Evolutionary conservation across 1,140 invertebrate genomes (phyloP), one percentile per base, ranked within the genome.

Genomic region (Magallana angulata): DNA sequence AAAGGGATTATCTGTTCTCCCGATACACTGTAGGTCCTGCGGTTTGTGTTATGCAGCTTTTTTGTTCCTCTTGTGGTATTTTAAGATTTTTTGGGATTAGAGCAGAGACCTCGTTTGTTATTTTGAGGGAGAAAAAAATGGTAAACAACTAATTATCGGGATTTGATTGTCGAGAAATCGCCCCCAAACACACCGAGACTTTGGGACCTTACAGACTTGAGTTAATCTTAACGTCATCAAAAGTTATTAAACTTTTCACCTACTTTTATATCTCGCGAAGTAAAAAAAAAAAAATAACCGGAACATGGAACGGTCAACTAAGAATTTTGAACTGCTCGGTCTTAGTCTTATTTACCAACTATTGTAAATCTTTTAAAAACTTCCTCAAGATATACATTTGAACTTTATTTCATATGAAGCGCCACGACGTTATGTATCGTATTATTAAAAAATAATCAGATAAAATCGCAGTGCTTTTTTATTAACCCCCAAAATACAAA

Each of bases 211-310:
- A 64, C 60, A n/a, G 16, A 7, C 6, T 64, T 18, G 14, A n/a
- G 60, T 64, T 76, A 76, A 76, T 76, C 18, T 30, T 12, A 30
- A 76, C 30, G 68, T 76, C 24, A 76, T 24, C 24, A 76, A 76
- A 76, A 76, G 68, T 76, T 76, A 76, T 76, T 76, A 76, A 76
- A 76, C 68, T 76, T 76, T 76, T 76, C 68, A 76, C 68, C 68
- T 8, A 76, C 18, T 76, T 76, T 76, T 11, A 48, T 76, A 30
- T 76, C 1, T 76, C 7, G 24, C 8, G 3, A 3, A 24, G 24
- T 48, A 48, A 48, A 24, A 30, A 76, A 62, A 62, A 36, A 62
- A 62, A 36, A 36, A 76, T 76, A 9, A 5, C 24, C 24, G 24
- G 24, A 30, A 30, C 24, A 76, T 76, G 68, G 24, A 36, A 11